Evolutionary conservation across 2,797 vertebrate species (phyloP), one percentile per base, ranked within the genome.

Genomic region (Parotocinclus haroldoi): DNA sequence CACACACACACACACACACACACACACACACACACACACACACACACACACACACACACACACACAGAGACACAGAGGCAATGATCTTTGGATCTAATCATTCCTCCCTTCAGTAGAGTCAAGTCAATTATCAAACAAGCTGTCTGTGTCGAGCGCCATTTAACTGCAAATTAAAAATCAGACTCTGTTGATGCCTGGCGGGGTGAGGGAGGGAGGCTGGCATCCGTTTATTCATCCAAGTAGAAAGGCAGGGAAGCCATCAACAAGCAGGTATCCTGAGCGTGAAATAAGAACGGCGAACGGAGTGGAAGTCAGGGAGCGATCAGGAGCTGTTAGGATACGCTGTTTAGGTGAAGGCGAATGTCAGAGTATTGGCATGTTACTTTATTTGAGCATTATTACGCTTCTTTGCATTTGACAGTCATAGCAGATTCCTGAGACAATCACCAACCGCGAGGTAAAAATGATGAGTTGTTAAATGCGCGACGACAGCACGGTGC

Each of bases 281-380:
- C 84, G 79, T 90, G 86, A 90, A 89, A 90, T 87, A 88, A 87
- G 81, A 87, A 82, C 84, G 85, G 88, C 84, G 83, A 85, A 88
- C 87, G 84, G 81, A 82, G 81, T 79, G 83, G 81, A 80, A 80
- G 78, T 84, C 73, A 81, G 72, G 74, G 81, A 79, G 83, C 79
- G 74, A 82, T 71, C 79, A 86, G 78, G 82, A 53, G 71, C 77
- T 74, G 79, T 84, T 84, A 84, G 78, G 65, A 68, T 74, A 62
- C 38, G 58, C n/a, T n/a, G 48, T 69, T 53, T 63, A 78, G 16
- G 50, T 68, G 13, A 52, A 58, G 54, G 74, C 80, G 71, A 10
- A 13, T 45, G 14, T 61, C 48, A 44, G 19, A 16, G 18, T 18
- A 37, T 36, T 40, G 40, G 7, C 57, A 12, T 10, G 7, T 39